A percentile compares a stretch with the other conserved stretches of the same genome.
Evolutionary conservation across 1,140 invertebrate species (phyloP).

Genomic region (Muscidifurax raptorellus): DNA sequence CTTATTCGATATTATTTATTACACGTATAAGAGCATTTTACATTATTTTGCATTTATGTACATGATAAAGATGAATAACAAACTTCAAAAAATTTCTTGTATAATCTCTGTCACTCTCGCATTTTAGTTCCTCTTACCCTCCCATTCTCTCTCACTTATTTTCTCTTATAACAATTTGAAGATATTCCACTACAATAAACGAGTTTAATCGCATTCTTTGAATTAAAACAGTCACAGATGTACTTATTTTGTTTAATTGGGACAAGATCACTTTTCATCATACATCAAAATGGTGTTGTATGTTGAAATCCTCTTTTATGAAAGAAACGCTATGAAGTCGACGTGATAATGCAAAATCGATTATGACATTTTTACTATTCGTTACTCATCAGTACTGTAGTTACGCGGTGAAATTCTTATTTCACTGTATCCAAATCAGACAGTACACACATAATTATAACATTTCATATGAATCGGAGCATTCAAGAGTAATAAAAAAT

Average conservation of each 20-base stretch:
- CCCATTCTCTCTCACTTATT: not conserved
- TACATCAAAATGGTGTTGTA: slow-evolving; percentile 29
- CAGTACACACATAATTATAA: slow-evolving; percentile 58
- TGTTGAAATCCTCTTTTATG: slow-evolving; percentile 9
- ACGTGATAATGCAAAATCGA: not conserved
- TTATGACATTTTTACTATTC: slow-evolving; percentile 23
- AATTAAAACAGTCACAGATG: slow-evolving; percentile 28
- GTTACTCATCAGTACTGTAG: slow-evolving; percentile 12
- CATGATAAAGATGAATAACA: slow-evolving; percentile 55
- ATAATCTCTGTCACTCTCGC: not conserved
- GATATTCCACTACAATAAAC: slow-evolving; percentile 8
- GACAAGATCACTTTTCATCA: slow-evolving; percentile 43
- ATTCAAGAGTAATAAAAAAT: slow-evolving; percentile 60
- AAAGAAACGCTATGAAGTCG: not conserved
- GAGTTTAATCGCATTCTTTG: slow-evolving; percentile 13
- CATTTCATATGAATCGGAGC: slow-evolving; percentile 57
- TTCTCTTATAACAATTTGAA: slow-evolving; percentile 5
- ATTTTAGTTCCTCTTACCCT: not conserved
- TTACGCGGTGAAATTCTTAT: not conserved
- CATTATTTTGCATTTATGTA: slow-evolving; percentile 60
- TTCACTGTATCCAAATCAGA: slow-evolving; percentile 12
- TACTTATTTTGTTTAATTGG: not conserved
- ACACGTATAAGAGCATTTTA: slow-evolving; percentile 40
- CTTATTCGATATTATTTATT: slow-evolving; percentile 33
- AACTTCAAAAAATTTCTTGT: slow-evolving; percentile 13